A percentile compares a stretch with the other conserved stretches of the same genome.
Conservation (phyloP, 2,113 vertebrate genomes). For the Ovibos moschatus region DNA sequence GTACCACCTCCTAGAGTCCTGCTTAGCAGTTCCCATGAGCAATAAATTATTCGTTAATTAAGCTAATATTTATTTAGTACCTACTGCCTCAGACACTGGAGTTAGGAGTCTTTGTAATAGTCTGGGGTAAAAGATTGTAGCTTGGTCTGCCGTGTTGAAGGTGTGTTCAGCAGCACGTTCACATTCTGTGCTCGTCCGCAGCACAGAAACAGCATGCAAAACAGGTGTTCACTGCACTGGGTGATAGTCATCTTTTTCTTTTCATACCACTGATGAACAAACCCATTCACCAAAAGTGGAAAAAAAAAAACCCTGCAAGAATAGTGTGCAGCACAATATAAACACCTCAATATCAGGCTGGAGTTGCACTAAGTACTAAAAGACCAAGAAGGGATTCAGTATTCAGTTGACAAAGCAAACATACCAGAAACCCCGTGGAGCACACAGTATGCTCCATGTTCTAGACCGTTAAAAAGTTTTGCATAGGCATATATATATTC, state of each 20-base stretch:
- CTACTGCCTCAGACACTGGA: not conserved
- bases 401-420: not conserved
- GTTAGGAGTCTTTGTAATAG: not conserved
- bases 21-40: not conserved
- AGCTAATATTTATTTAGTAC: not conserved
- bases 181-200: not conserved
- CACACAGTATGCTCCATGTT: not conserved
- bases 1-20: not conserved
- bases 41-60: not conserved
- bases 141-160: not conserved
- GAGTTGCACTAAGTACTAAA: not conserved
- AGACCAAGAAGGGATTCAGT: not conserved
- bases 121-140: not conserved
- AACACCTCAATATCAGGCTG: not conserved
- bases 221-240: not conserved
- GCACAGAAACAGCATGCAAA: not conserved
- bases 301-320: not conserved
- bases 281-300: not conserved
- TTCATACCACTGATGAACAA: constrained; percentile 20
- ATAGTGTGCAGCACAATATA: not conserved
- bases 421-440: not conserved
- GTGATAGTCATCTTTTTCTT: not conserved
- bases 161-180: not conserved
- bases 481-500: not conserved
- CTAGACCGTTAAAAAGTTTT: not conserved